Evolutionary conservation across 2,113 vertebrate genomes (phyloP), one percentile per base, ranked within the genome.

Genomic region (Galemys pyrenaicus): DNA sequence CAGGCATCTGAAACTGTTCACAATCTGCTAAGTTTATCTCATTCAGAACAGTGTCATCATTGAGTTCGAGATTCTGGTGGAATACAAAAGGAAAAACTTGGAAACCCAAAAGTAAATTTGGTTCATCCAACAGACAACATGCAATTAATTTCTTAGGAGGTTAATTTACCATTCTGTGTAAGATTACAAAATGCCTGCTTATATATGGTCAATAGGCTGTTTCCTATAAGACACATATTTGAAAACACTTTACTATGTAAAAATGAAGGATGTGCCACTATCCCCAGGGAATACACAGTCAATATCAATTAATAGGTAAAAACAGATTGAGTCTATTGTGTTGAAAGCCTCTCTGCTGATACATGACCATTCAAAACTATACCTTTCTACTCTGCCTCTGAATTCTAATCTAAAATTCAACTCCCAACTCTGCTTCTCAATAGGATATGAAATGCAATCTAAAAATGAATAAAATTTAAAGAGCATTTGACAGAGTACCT

Each of bases 41-140:
- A 98, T 99, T 99, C 95, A 99, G 97, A 74, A 99, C 94, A 0
- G 99, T 99, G 95, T 99, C 99, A 92, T 99, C 99, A 78, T 98
- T 98, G 97, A 99, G 98, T 93, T 98, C 98, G 95, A 97, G 98
- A 97, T 99, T 99, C 99, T 99, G 97, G 96, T 71, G 58, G 32
- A 95, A 94, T 12, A 96, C 6, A 89, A 82, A 83, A 86, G 17
- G 92, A 96, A 95, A 87, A 67, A 84, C 28, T 92, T 73, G 89
- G 20, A 86, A 17, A 86, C 46, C 56, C 88, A 95, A 92, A 88
- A 3, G 78, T 89, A 95, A 64, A 79, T 79, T 9, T 86, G 70
- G 71, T 70, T 95, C 49, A 78, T n/a, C 77, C 56, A 81, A 46
- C 0, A 60, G n/a, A 89, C 62, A 12, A 30, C 67, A 92, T 17